phyloP scores from a whole-genome alignment of 2,797 vertebrate species.

The Schizopygopsis malacanthus region DNA sequence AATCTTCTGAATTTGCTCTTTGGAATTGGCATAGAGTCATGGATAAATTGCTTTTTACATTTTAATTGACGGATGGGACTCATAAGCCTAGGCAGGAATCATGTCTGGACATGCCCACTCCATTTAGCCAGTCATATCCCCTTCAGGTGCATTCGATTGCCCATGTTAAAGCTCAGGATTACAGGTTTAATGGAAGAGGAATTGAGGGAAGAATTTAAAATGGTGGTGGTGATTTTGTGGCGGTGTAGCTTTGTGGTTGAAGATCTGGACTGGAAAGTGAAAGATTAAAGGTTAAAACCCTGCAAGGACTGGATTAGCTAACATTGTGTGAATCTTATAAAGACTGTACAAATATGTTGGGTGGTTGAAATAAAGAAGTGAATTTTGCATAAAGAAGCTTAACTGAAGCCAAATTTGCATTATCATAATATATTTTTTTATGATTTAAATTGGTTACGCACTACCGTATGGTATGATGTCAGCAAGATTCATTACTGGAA shows the following conservation, averaged over 20 bases:
- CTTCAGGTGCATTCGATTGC: constrained; percentile 19
- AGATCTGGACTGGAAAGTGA: not conserved
- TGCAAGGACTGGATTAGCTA: not conserved
- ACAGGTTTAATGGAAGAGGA: constrained; percentile 31
- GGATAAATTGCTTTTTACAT: constrained; percentile 17
- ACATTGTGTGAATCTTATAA: not conserved
- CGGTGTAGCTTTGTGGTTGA: not conserved
- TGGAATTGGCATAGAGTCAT: not conserved
- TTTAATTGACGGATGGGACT: constrained; percentile 41
- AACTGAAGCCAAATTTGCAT: not conserved
- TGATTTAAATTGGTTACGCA: not conserved
- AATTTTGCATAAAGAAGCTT: not conserved
- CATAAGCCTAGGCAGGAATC: constrained; percentile 8
- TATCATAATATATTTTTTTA: not conserved
- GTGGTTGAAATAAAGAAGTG: not conserved
- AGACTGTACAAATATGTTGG: not conserved
- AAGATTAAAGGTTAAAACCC: not conserved
- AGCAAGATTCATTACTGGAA: not conserved
- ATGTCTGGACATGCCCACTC: constrained; percentile 35
- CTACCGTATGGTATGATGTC: not conserved
- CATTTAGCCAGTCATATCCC: constrained; percentile 26
- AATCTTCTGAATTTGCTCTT: constrained; percentile 6
- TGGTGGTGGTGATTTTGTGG: not conserved
- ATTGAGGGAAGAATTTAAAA: not conserved
- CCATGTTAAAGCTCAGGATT: constrained; percentile 41